Evolutionary conservation across 2,113 vertebrate genomes (phyloP).

Genomic region (Saguinus midas): DNA sequence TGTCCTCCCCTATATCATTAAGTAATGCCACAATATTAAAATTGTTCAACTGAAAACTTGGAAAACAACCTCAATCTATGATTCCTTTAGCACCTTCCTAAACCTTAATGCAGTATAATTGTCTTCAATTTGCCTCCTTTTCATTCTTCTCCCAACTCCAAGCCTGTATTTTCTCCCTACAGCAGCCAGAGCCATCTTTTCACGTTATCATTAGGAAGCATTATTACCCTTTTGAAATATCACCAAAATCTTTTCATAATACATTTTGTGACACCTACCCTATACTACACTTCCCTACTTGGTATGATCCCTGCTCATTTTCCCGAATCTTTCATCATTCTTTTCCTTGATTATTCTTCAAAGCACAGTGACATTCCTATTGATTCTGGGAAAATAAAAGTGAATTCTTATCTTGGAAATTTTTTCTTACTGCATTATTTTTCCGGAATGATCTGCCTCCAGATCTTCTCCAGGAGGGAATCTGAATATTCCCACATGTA

Average conservation of each 20-base stretch:
- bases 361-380: not conserved
- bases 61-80: not conserved
- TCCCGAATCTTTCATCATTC: not conserved
- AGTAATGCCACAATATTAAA: not conserved
- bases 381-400: not conserved
- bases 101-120: not conserved
- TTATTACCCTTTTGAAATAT: not conserved
- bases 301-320: not conserved
- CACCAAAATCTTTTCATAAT: not conserved
- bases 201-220: not conserved
- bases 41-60: not conserved
- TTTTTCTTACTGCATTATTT: not conserved
- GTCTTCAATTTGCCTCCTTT: not conserved
- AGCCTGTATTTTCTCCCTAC: not conserved
- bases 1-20: not conserved
- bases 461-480: not conserved
- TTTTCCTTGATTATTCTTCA: not conserved
- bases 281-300: not conserved
- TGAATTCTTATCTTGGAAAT: not conserved
- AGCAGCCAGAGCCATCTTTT: not conserved
- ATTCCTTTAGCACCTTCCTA: not conserved
- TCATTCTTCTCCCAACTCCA: not conserved
- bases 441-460: not conserved
- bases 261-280: not conserved
- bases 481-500: not conserved